Conservation (phyloP, 2,113 vertebrate genomes). For the Shinisaurus crocodilurus region DNA sequence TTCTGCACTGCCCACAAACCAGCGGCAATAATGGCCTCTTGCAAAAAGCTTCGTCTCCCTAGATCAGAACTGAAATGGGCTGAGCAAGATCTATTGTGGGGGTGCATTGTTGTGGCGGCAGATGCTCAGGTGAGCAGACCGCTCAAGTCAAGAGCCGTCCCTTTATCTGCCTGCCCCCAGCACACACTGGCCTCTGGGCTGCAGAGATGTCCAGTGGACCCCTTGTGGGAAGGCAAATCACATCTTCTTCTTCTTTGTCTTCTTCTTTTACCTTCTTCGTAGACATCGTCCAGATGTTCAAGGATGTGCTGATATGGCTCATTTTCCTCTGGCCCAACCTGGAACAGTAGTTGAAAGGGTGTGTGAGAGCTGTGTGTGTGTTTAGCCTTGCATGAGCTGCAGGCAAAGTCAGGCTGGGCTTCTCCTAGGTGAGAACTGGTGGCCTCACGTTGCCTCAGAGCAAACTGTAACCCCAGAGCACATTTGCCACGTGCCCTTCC, state of each 20-base stretch:
- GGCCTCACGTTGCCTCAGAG: background rate
- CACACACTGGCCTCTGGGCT: too few species aligned
- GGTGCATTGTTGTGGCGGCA: too few species aligned
- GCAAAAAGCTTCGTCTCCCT: background rate
- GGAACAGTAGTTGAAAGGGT: slow-evolving; percentile 28
- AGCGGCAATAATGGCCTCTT: too few species aligned
- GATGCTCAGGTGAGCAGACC: too few species aligned
- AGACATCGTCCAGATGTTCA: slow-evolving; percentile 60
- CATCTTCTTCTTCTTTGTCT: too few species aligned
- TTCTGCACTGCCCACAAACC: background rate
- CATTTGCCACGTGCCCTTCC: too few species aligned
- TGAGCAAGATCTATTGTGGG: too few species aligned
- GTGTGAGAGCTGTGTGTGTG: too few species aligned
- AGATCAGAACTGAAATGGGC: too few species aligned
- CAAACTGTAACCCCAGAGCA: background rate
- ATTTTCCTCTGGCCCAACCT: slow-evolving; percentile 79
- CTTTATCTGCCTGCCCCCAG: background rate
- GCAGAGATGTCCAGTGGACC: too few species aligned
- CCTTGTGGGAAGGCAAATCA: too few species aligned
- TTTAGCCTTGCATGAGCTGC: background rate
- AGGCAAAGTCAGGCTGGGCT: background rate
- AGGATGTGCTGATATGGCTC: slow-evolving; percentile 74
- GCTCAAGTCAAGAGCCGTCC: background rate
- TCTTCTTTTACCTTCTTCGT: slow-evolving; percentile 71
- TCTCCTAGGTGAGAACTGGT: background rate